A percentile compares a stretch with the other conserved stretches of the same genome.
These are phyloP conservation scores for Rhopalosiphum nymphaeae DNA, from an alignment of 2,888 invertebrate genomes.

Conservation along the genomic window DNA sequence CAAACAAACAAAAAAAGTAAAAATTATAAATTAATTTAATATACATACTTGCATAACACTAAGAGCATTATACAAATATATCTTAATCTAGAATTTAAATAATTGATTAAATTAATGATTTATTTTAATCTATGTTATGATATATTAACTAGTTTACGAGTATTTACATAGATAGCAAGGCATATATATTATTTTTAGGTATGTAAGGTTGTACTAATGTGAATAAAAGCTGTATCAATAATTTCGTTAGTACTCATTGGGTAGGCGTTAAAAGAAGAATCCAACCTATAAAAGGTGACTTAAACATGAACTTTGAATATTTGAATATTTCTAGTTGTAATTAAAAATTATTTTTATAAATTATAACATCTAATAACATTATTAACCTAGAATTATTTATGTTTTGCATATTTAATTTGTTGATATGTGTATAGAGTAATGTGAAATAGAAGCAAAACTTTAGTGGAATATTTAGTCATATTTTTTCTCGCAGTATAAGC, in stretches of 20 bases:
- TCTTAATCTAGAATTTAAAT: background rate
- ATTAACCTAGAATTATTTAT: background rate
- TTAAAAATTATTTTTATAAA: background rate
- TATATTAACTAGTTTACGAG: background rate
- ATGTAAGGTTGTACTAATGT: background rate
- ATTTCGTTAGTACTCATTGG: background rate
- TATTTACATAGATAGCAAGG: background rate
- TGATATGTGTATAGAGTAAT: background rate
- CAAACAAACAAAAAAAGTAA: conserved; percentile 67
- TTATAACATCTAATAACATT: background rate
- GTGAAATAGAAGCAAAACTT: background rate
- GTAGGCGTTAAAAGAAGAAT: background rate
- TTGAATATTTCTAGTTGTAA: background rate
- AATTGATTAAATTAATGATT: background rate
- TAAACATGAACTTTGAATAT: background rate
- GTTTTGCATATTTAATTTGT: background rate
- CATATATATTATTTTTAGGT: background rate
- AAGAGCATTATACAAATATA: background rate
- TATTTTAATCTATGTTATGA: background rate
- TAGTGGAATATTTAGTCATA: background rate
- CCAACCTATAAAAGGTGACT: background rate
- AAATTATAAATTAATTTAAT: background rate
- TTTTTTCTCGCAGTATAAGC: background rate
- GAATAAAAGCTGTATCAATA: background rate
- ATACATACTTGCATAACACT: background rate